Evolutionary conservation across 2,113 vertebrate genomes (phyloP).

Genomic region (Shinisaurus crocodilurus): DNA sequence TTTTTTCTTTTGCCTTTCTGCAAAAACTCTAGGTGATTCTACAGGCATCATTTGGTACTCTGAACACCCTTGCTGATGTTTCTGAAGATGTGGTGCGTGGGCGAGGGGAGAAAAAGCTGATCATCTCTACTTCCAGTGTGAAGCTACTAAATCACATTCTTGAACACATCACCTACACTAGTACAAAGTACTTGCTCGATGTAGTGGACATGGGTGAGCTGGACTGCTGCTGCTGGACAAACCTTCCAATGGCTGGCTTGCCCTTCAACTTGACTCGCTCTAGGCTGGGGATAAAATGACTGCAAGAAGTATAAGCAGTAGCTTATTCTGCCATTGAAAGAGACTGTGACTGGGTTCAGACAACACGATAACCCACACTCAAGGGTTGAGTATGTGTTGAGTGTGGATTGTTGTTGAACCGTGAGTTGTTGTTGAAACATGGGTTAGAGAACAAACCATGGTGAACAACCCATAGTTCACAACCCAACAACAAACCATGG

Average conservation of each 20-base stretch:
- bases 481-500: too few relatives aligned
- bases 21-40: slow-evolving; percentile 10
- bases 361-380: too few relatives aligned
- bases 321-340: neutral
- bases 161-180: slow-evolving; percentile 8
- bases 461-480: too few relatives aligned
- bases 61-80: slow-evolving; percentile 23
- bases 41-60: neutral
- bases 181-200: neutral
- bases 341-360: neutral
- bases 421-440: too few relatives aligned
- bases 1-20: neutral
- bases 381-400: too few relatives aligned
- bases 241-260: neutral
- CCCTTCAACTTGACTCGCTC: neutral
- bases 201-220: slow-evolving; percentile 15
- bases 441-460: too few relatives aligned
- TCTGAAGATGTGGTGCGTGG: neutral
- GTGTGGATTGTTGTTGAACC: too few relatives aligned
- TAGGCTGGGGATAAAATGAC: neutral
- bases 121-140: neutral
- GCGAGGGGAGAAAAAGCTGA: neutral
- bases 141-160: slow-evolving; percentile 23
- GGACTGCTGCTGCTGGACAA: neutral
- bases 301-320: neutral